phyloP scores from a whole-genome alignment of 2,888 invertebrate genomes.

The Cheilosia soror region DNA sequence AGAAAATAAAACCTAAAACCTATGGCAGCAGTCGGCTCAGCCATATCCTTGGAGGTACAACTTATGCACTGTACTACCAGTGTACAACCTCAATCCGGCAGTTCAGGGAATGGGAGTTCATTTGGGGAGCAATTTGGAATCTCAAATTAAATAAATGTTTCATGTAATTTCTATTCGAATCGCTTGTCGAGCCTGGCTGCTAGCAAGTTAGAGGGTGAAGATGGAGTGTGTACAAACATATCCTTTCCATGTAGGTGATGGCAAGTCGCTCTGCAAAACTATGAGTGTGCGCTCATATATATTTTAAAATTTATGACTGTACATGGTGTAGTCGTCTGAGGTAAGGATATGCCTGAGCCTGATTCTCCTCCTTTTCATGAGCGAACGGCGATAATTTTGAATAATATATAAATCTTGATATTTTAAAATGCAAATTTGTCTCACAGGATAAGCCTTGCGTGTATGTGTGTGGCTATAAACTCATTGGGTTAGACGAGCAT shows the following conservation, averaged over 20 bases:
- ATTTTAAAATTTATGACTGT: constrained; percentile 69
- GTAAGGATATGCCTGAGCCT: constrained; percentile 3
- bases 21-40: constrained; percentile 31
- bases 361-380: neutral
- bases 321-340: constrained; percentile 42
- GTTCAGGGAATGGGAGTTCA: constrained; percentile 30
- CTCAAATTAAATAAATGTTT: constrained; percentile 75
- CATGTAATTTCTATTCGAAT: constrained; percentile 73
- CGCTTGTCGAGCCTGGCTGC: constrained; percentile 39
- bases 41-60: constrained; percentile 47
- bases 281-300: constrained; percentile 49
- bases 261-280: constrained; percentile 40
- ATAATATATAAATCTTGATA: constrained; percentile 78
- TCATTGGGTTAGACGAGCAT: constrained; percentile 11
- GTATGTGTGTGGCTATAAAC: constrained; percentile 9
- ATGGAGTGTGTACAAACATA: constrained; percentile 21
- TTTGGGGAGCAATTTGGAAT: constrained; percentile 71
- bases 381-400: constrained; percentile 75
- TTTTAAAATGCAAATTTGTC: constrained; percentile 78
- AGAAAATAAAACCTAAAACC: constrained; percentile 5
- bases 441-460: constrained; percentile 64
- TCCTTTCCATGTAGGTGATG: constrained; percentile 8
- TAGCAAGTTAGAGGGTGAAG: neutral
- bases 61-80: constrained; percentile 1
- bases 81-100: neutral